Evolutionary conservation across 1,140 invertebrate species (phyloP), one percentile per base, ranked within the genome.

Genomic region (Zaprionus inermis): DNA sequence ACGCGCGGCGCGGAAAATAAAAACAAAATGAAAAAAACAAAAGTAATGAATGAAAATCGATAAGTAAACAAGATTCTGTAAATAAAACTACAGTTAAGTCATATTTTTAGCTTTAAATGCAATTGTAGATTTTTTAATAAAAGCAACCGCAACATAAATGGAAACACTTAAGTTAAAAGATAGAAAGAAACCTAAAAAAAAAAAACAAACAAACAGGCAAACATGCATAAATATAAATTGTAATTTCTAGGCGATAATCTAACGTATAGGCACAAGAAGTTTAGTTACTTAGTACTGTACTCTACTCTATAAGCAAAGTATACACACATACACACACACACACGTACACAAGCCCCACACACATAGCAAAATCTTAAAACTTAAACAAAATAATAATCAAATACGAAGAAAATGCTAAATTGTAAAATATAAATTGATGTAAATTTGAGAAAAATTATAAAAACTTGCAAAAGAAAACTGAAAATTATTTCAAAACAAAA

Each of bases 91-190:
- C 81, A 84, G 81, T 89, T 89, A 89, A 89, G 84, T 84, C 78
- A 88, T 89, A 88, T 88, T 84, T 84, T 83, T 89, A 89, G 84
- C 84, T 89, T 89, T 89, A 86, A 89, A 84, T 84, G 84, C 84
- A 89, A 89, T 89, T 89, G 84, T 89, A 89, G 84, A 89, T 84
- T 89, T 88, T 89, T 89, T 84, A 89, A 83, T 74, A 76, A 82
- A 83, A 49, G 78, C 58, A 49, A 80, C 58, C 54, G 49, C 28
- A 76, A 44, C 65, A 77, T 68, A 76, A 70, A 81, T 68, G 80
- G 64, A 56, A 38, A 65, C 24, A 63, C 54, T 16, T 18, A 60
- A 18, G 44, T 55, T 61, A 72, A 75, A 68, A 28, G 24, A 28
- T 5, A 67, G 51, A 77, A 61, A 73, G 59, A 44, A 73, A 7